Evolutionary conservation across 2,797 vertebrate genomes (phyloP).

Genomic region (Remorina albescens): DNA sequence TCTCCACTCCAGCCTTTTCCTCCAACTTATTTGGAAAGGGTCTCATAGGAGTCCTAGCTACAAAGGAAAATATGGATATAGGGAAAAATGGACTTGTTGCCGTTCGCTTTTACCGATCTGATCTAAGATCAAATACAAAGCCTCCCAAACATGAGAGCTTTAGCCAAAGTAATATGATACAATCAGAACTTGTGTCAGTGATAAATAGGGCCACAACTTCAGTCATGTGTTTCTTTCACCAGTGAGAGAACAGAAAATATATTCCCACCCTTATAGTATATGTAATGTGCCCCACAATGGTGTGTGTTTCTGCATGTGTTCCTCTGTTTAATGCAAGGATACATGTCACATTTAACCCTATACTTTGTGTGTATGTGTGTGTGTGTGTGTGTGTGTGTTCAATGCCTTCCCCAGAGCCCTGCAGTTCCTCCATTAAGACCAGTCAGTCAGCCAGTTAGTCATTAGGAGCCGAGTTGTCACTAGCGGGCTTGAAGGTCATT

Average conservation of each 20-base stretch:
- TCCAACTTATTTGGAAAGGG: constrained; percentile 51
- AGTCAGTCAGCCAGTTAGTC: constrained; percentile 66
- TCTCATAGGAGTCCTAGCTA: constrained; percentile 53
- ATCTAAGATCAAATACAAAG: constrained; percentile 58
- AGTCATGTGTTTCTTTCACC: constrained; percentile 54
- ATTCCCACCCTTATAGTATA: constrained; percentile 36
- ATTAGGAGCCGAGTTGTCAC: constrained; percentile 72
- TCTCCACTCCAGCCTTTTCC: constrained; percentile 18
- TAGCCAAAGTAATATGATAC: constrained; percentile 57
- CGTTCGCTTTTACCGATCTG: constrained; percentile 46
- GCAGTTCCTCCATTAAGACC: constrained; percentile 54
- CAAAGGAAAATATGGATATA: constrained; percentile 59
- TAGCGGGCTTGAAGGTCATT: constrained; percentile 61
- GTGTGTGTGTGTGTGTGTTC: constrained; percentile 15
- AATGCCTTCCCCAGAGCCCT: constrained; percentile 41
- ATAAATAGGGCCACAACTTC: constrained; percentile 61
- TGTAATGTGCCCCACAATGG: constrained; percentile 35
- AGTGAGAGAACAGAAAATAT: constrained; percentile 38
- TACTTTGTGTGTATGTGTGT: constrained; percentile 5
- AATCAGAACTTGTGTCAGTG: constrained; percentile 54
- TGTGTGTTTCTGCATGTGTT: constrained; percentile 26
- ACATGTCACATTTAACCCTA: constrained; percentile 40
- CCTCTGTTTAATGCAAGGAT: constrained; percentile 53
- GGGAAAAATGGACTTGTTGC: constrained; percentile 34
- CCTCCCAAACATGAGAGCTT: constrained; percentile 54